Evolutionary conservation across 53 echinoderm and acorn worm species (phyloP), one percentile per base, ranked within the genome.

Genomic region (Echinarachnius parma): DNA sequence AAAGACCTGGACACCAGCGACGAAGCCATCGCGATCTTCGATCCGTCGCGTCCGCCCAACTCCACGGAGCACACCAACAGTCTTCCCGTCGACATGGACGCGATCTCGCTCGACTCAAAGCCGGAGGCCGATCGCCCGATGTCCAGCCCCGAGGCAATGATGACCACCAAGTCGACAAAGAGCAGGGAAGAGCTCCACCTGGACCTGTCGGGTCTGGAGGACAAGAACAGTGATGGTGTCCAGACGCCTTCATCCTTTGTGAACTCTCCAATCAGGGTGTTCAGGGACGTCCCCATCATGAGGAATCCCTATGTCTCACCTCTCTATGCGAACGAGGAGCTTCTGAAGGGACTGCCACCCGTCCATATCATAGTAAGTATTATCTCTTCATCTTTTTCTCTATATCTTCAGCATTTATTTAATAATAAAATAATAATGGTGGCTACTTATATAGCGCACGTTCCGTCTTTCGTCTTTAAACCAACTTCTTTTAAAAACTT

Each of bases 251-350:
- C 90, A 3, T 80, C 92, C 14, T 94, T 89, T 46, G 82, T 94
- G 44, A 66, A 53, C 39, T 85, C 98, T 4, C 98, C 98, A 4
- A 86, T 98, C 61, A 85, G 88, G 52, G 77, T 64, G 56, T 88
- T 87, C 62, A 62, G 68, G 28, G 90, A 98, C 46, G 87, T 82
- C 13, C 98, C 98, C 4, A 98, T 98, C 78, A 86, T 98, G 85
- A 84, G 67, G 46, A 98, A 98, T 37, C 83, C 86, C 3, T 98
- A 98, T 81, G 78, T 98, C 75, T 98, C 98, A 33, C 98, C 98
- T 3, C 48, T 92, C 30, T 81, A 74, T 20, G 88, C 98, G 0
- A 75, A 80, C 28, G 98, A 88, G 59, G 98, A 98, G 20, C 78
- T 98, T 9, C 65, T 98, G 33, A 86, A 85, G 60, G 98, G 91